Evolutionary conservation across 2,888 invertebrate genomes (phyloP).

Genomic region (Chirona hameri): DNA sequence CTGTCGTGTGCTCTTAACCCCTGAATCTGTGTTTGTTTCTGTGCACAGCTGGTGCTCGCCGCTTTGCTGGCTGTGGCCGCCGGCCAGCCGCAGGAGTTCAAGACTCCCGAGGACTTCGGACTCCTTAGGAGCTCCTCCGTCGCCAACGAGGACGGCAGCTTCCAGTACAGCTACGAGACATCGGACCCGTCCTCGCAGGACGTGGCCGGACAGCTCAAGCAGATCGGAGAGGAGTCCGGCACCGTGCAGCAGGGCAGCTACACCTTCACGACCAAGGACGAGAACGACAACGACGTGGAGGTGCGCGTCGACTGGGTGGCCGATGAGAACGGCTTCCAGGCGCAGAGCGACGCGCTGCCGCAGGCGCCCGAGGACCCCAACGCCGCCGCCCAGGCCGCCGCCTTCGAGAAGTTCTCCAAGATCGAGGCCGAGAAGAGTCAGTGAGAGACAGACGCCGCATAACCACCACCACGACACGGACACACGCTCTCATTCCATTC

Average conservation of each 20-base stretch:
- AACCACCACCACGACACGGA: too few relatives aligned
- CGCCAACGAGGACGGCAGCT: constrained; percentile 35
- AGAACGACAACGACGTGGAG: constrained; percentile 2
- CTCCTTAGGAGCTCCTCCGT: constrained; percentile 28
- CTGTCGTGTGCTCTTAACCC: too few relatives aligned
- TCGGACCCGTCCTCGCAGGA: constrained; percentile 1
- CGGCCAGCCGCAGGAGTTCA: background rate
- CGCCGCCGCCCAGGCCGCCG: constrained; percentile 1
- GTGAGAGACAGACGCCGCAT: too few relatives aligned
- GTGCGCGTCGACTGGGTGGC: background rate
- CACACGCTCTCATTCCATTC: background rate
- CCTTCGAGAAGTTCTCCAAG: background rate
- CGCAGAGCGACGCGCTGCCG: background rate
- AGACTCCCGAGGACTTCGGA: background rate
- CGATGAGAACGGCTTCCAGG: constrained; percentile 7
- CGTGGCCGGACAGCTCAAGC: background rate
- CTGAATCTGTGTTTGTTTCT: background rate
- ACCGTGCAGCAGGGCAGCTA: background rate
- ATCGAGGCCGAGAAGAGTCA: background rate
- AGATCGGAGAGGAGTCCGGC: background rate
- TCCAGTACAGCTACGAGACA: constrained; percentile 36
- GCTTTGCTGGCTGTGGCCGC: background rate
- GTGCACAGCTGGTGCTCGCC: background rate
- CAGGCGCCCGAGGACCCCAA: background rate
- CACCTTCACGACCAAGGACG: background rate